Evolutionary conservation across 2,113 vertebrate species (phyloP).

Genomic region (Alosa alosa): DNA sequence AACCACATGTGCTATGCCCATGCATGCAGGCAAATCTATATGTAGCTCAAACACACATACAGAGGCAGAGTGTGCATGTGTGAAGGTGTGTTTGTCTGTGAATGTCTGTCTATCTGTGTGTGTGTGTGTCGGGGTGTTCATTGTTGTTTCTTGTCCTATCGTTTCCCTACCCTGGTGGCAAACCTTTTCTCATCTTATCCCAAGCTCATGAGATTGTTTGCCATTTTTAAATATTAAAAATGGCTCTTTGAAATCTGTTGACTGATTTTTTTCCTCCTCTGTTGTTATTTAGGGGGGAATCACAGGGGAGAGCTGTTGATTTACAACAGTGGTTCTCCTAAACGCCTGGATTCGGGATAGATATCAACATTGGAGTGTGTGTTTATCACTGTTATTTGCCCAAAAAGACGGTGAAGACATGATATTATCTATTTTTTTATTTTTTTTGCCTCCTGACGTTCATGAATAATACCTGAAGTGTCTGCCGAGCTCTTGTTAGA

Average conservation of each 20-base stretch:
- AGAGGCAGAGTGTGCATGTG: not conserved
- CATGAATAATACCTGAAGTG: constrained; percentile 18
- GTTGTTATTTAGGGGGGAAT: not conserved
- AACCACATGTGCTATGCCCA: not conserved
- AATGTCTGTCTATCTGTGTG: not conserved
- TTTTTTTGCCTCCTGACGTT: not conserved
- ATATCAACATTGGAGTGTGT: constrained; percentile 18
- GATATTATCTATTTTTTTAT: constrained; percentile 7
- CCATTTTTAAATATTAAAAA: constrained; percentile 17
- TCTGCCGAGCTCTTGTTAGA: not conserved
- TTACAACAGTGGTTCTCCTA: not conserved
- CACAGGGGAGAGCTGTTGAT: constrained; percentile 4
- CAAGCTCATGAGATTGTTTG: constrained; percentile 11
- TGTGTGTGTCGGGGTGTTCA: not conserved
- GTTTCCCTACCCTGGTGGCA: not conserved
- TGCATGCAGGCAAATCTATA: not conserved
- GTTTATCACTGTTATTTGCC: constrained; percentile 13
- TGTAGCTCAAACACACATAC: not conserved
- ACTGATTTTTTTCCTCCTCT: not conserved
- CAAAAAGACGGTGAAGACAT: constrained; percentile 15
- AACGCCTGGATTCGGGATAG: constrained; percentile 7
- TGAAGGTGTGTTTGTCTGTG: not conserved
- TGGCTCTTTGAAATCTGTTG: constrained; percentile 9
- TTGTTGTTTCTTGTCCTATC: not conserved
- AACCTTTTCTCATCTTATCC: not conserved